Evolutionary conservation across 2,888 invertebrate species (phyloP).

Genomic region (Drosophila pseudotalamancana): DNA sequence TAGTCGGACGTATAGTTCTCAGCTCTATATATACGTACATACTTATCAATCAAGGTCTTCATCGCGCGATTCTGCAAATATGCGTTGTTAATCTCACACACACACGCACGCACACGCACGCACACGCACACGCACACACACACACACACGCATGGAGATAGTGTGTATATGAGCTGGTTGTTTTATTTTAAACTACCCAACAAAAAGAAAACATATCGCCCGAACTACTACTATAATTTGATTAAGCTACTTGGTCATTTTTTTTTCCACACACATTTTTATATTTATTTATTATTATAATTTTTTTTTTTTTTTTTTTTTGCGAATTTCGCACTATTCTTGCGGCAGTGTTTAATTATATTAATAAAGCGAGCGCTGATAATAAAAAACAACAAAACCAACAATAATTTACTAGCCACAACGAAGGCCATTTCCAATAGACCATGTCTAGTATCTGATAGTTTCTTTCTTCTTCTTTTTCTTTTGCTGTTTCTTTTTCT

Average conservation of each 20-base stretch:
- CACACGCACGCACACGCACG: conserved; percentile 1
- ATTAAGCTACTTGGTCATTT: not conserved
- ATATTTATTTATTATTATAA: no score
- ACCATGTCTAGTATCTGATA: conserved; percentile 13
- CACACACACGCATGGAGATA: not conserved
- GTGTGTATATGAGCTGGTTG: conserved; percentile 2
- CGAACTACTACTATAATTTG: conserved; percentile 28
- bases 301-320: conserved; percentile 13
- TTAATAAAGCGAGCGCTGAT: conserved; percentile 58
- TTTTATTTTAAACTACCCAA: conserved; percentile 23
- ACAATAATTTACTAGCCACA: conserved; percentile 48
- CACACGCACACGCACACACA: not conserved
- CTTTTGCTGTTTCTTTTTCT: no score
- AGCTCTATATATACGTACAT: conserved; percentile 24
- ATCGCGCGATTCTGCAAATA: conserved; percentile 77
- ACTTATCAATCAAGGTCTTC: conserved; percentile 76
- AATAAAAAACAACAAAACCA: conserved; percentile 29
- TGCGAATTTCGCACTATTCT: conserved; percentile 63
- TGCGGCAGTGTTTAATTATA: conserved; percentile 52
- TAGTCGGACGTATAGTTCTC: conserved; percentile 30
- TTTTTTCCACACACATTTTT: no score
- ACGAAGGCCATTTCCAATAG: conserved; percentile 43
- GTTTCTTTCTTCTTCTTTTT: not conserved
- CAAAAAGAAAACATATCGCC: conserved; percentile 17
- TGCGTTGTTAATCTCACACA: conserved; percentile 57